Evolutionary conservation across 2,113 vertebrate species (phyloP), one percentile per base, ranked within the genome.

Genomic region (Triplophysa siluroides): DNA sequence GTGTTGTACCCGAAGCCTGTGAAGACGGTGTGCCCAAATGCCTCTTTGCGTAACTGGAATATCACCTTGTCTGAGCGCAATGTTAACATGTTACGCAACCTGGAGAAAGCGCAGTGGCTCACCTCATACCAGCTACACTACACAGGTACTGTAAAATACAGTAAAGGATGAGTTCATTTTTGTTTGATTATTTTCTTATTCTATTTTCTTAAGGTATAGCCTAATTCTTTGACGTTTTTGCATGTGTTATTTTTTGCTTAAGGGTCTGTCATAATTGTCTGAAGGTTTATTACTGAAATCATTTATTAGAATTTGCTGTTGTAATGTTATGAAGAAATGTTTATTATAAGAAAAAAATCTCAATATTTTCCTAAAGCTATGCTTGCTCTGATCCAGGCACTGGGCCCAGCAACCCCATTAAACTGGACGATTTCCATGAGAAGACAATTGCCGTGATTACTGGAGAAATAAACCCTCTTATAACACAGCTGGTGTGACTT

Each of bases 91-190:
- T 81, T 93, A 78, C 87, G 43, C 83, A 95, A 93, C 76, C n/a
- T 92, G 70, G 91, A 95, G 83, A 90, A 76, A 61, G 82, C 88
- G 3, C 90, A 92, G 1, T 92, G 93, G 92, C 24, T 93, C 72
- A 93, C 91, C 68, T 89, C 90, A 0, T 93, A 95, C 29, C 88
- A 87, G 56, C 82, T 81, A 75, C 80, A 94, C 62, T 96, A 92
- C 78, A 93, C 92, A 91, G 93, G 92, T 94, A 87, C n/a, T 78
- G 26, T 24, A 33, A 9, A 45, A 11, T 45, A 45, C 43, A 45
- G 43, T 1, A 45, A 45, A 38, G 29, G 29, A 33, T 33, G 29
- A 33, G 29, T 33, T 33, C 29, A 33, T 33, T 33, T 33, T 33
- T 33, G 6, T 38, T 7, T 6, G 7, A 7, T 38, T 7, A 7